These are phyloP conservation scores for Lamellibrachia columna DNA, from an alignment of 2,888 invertebrate genomes.

Conservation along the genomic window DNA sequence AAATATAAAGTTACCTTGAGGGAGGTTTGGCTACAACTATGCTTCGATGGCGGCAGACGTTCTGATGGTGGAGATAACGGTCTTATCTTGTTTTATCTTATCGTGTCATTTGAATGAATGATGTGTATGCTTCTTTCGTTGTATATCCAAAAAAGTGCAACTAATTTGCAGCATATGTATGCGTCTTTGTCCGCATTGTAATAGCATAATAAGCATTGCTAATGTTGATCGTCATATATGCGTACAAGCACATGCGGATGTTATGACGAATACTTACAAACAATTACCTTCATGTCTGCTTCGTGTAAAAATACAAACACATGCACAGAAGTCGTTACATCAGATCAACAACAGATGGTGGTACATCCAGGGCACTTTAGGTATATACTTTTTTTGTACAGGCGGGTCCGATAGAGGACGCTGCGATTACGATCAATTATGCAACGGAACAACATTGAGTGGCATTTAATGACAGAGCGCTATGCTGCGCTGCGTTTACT, in stretches of 20 bases:
- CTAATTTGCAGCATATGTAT: neutral
- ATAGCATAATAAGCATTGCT: neutral
- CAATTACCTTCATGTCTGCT: neutral
- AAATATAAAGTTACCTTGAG: neutral
- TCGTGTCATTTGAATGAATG: neutral
- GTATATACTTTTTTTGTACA: neutral
- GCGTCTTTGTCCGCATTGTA: neutral
- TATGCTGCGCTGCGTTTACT: neutral
- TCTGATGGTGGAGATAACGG: neutral
- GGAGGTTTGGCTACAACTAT: neutral
- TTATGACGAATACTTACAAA: neutral
- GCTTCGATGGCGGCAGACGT: neutral
- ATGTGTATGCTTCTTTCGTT: neutral
- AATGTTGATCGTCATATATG: neutral
- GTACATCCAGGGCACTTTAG: neutral
- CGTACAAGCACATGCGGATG: neutral
- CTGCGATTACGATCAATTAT: neutral
- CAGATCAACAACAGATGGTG: neutral
- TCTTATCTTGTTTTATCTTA: neutral
- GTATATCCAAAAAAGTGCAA: neutral
- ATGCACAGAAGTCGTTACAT: neutral
- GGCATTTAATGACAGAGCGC: neutral
- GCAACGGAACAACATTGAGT: neutral
- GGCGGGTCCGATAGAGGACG: neutral
- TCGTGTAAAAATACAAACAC: neutral